Percentiles rank a stretch among this genome's conserved stretches.
These are phyloP conservation scores for Clamator glandarius DNA, from an alignment of 2,797 vertebrate species.

Conservation along the genomic window DNA sequence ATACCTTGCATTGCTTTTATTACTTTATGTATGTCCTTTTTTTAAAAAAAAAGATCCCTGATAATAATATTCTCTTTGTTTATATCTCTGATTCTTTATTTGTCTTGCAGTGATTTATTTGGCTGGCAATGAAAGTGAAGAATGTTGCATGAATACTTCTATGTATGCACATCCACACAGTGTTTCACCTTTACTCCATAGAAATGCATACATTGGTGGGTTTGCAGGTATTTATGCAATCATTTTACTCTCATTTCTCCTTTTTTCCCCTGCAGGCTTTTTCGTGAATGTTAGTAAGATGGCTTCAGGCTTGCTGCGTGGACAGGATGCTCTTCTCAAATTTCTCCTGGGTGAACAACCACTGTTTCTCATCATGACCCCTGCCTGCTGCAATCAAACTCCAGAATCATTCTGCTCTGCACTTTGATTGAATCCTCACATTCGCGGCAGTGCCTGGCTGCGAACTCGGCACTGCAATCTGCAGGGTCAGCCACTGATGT, in stretches of 20 bases:
- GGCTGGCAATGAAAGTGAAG: background rate
- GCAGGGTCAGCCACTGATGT: background rate
- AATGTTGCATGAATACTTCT: background rate
- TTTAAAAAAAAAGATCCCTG: background rate
- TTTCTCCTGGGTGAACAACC: slow-evolving; percentile 10
- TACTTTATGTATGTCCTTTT: background rate
- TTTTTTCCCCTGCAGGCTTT: background rate
- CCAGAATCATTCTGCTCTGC: slow-evolving; percentile 15
- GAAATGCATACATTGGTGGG: background rate
- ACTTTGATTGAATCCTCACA: slow-evolving; percentile 30
- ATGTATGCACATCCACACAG: background rate
- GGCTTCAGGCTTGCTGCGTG: background rate
- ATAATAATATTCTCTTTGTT: background rate
- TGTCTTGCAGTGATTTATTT: background rate
- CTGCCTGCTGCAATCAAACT: slow-evolving; percentile 33
- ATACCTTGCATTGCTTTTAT: background rate
- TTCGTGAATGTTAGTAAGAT: background rate
- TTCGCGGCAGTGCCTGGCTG: background rate
- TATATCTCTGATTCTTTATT: background rate
- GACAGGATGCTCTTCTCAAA: background rate
- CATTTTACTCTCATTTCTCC: slow-evolving; percentile 9
- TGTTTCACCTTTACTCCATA: background rate
- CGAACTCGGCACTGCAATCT: background rate
- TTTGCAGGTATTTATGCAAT: background rate
- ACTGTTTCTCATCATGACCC: slow-evolving; percentile 11